Percentiles rank a stretch among this genome's conserved stretches.
Conservation (phyloP, 2,888 invertebrate genomes). For the Linyphia triangularis region DNA sequence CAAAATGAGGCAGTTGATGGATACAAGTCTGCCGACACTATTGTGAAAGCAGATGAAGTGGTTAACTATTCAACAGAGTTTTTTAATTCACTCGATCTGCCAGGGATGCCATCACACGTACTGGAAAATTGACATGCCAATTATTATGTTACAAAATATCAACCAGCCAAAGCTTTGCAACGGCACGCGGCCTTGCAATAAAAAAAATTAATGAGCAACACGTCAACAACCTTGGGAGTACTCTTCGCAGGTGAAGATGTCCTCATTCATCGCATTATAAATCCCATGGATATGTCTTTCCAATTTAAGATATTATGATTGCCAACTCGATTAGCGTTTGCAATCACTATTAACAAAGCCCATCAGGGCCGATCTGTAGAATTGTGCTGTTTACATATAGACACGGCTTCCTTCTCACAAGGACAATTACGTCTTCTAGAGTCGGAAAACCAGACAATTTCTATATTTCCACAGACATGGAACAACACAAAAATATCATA, state of each 20-base stretch:
- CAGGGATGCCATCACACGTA: too few species aligned
- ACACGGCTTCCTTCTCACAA: constrained; percentile 76
- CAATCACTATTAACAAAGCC: constrained; percentile 76
- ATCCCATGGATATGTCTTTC: constrained; percentile 75
- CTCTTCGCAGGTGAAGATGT: constrained; percentile 74
- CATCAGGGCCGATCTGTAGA: constrained; percentile 73
- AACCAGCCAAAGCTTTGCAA: too few species aligned
- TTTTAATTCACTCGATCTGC: too few species aligned
- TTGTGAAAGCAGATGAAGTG: too few species aligned
- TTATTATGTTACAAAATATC: neutral
- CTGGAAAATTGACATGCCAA: neutral
- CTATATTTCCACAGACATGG: neutral
- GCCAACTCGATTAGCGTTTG: constrained; percentile 73
- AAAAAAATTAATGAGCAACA: constrained; percentile 70
- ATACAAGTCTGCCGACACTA: too few species aligned
- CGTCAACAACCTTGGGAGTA: constrained; percentile 76
- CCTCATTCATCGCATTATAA: constrained; percentile 76
- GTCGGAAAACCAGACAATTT: constrained; percentile 2
- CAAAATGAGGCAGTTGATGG: too few species aligned
- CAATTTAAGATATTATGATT: constrained; percentile 76
- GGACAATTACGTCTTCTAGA: constrained; percentile 77
- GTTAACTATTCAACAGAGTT: too few species aligned
- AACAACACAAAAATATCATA: neutral
- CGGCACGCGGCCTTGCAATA: neutral
- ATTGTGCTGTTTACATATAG: constrained; percentile 63